Evolutionary conservation across 1,140 invertebrate genomes (phyloP).

Genomic region (Orussus abietinus): DNA sequence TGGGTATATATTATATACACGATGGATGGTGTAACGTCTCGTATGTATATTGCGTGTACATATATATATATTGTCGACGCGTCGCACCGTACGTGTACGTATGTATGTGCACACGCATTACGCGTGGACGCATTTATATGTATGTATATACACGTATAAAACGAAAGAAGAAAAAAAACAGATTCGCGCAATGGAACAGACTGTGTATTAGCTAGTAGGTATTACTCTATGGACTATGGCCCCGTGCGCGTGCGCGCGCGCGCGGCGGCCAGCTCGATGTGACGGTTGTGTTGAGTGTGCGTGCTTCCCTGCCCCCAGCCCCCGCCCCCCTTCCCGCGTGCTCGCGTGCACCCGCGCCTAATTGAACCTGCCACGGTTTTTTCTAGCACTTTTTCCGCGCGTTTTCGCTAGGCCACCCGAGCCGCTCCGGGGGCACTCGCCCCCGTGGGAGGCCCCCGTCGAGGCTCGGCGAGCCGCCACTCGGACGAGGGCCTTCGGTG

Average conservation of each 20-base stretch:
- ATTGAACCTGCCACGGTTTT: too few relatives aligned
- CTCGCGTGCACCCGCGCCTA: too few relatives aligned
- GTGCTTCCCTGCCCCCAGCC: constrained; percentile 50
- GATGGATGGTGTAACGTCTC: constrained; percentile 36
- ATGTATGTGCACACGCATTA: constrained; percentile 19
- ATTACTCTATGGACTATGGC: constrained; percentile 47
- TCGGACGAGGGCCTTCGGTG: too few relatives aligned
- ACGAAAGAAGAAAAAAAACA: constrained; percentile 17
- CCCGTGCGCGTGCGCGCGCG: constrained; percentile 30
- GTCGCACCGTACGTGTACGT: constrained; percentile 12
- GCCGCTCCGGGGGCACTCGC: too few relatives aligned
- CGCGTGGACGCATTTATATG: constrained; percentile 26
- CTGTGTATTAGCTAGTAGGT: constrained; percentile 50
- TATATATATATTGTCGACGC: constrained; percentile 29
- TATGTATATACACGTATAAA: constrained; percentile 28
- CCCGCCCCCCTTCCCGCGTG: neutral
- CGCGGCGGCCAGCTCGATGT: constrained; percentile 47
- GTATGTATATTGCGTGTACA: constrained; percentile 28
- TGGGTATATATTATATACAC: constrained; percentile 42
- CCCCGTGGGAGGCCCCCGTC: too few relatives aligned
- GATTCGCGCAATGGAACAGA: constrained; percentile 41
- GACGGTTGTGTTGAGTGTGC: constrained; percentile 53
- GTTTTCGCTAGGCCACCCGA: too few relatives aligned
- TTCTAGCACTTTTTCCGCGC: too few relatives aligned
- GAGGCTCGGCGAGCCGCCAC: too few relatives aligned